These are phyloP conservation scores for Tadarida brasiliensis DNA, from an alignment of 2,797 vertebrate species.

Conservation along the genomic window DNA sequence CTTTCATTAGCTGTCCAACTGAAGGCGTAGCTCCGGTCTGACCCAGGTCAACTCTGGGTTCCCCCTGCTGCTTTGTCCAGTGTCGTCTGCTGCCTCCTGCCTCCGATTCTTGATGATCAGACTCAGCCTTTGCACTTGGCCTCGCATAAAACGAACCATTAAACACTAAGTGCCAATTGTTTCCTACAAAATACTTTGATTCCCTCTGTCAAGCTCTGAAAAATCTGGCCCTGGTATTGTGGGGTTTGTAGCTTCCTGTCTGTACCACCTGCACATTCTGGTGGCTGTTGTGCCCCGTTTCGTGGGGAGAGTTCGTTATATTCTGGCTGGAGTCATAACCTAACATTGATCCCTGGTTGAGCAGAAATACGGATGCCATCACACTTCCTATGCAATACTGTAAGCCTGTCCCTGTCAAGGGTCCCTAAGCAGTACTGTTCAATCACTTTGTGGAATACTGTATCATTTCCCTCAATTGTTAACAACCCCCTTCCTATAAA, in stretches of 20 bases:
- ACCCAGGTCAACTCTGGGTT: not conserved
- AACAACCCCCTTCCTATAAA: not conserved
- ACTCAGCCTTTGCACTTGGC: not conserved
- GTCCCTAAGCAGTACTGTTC: not conserved
- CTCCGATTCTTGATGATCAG: not conserved
- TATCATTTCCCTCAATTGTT: not conserved
- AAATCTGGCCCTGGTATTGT: not conserved
- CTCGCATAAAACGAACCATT: not conserved
- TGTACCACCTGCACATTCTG: not conserved
- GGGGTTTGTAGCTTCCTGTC: not conserved
- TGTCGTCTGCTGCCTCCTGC: not conserved
- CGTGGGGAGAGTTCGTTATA: not conserved
- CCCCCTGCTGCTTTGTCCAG: not conserved
- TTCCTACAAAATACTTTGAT: slow-evolving; percentile 20
- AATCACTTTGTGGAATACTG: not conserved
- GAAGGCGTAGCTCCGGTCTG: not conserved
- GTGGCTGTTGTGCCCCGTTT: not conserved
- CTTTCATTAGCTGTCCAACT: not conserved
- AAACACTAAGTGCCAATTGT: not conserved
- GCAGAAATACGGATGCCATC: not conserved
- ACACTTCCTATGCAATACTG: not conserved
- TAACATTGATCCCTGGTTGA: not conserved
- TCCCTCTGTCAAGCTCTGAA: slow-evolving; percentile 8
- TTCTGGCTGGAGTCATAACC: not conserved
- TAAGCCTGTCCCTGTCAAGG: not conserved